Conservation (phyloP, 2,888 invertebrate species). For the Frankliniella intonsa region DNA sequence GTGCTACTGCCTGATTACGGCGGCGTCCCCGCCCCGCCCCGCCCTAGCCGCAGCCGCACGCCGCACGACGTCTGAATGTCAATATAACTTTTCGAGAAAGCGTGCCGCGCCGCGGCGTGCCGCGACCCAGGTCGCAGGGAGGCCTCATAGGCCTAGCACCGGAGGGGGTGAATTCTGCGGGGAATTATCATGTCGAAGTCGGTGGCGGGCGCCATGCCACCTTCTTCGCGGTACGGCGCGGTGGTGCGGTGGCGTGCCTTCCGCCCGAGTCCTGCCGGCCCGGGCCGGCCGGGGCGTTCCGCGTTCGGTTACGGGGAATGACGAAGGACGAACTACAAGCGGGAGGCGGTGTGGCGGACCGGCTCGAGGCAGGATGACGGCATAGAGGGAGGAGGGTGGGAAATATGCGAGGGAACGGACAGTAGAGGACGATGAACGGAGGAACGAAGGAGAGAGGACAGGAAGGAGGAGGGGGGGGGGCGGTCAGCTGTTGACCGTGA, state of each 20-base stretch:
- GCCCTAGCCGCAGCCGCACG: too few species aligned
- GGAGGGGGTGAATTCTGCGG: too few species aligned
- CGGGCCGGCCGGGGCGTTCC: not conserved
- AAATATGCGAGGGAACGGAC: not conserved
- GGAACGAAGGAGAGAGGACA: not conserved
- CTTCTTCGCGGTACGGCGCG: not conserved
- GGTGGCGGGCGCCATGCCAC: too few species aligned
- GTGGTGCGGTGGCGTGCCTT: too few species aligned
- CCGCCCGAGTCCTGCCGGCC: too few species aligned
- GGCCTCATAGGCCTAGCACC: too few species aligned
- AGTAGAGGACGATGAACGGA: not conserved
- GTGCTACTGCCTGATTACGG: too few species aligned
- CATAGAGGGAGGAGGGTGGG: constrained; percentile 15
- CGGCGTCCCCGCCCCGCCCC: not conserved
- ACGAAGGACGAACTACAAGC: not conserved
- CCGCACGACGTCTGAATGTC: too few species aligned
- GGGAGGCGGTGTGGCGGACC: not conserved
- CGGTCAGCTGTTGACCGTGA: constrained; percentile 19
- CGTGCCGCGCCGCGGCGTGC: too few species aligned
- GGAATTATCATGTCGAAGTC: too few species aligned
- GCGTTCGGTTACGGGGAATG: constrained; percentile 11
- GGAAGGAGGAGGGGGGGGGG: not conserved
- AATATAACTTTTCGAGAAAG: too few species aligned
- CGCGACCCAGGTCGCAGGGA: too few species aligned
- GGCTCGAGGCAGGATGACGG: constrained; percentile 10